Conservation (phyloP, 2,797 vertebrate species). For the Natrix natrix region DNA sequence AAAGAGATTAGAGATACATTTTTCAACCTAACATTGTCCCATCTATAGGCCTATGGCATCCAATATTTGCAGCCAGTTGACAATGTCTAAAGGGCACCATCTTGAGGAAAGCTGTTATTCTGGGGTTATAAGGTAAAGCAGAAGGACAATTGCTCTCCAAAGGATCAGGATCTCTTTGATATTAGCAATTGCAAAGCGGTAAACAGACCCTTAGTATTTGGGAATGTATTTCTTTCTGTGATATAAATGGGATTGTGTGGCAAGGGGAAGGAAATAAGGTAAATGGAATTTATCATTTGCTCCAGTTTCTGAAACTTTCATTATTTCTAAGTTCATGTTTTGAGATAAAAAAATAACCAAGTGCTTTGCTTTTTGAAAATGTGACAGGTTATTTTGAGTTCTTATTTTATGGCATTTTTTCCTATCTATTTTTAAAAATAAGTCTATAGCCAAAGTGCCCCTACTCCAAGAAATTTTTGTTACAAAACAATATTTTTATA, state of each 20-base stretch:
- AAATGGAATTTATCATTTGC: not conserved
- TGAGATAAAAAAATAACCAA: slow-evolving; percentile 43
- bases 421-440: not conserved
- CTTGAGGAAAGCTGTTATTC: not conserved
- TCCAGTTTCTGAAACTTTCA: not conserved
- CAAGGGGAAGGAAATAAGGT: not conserved
- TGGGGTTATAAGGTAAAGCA: not conserved
- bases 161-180: not conserved
- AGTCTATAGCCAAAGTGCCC: slow-evolving; percentile 37
- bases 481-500: slow-evolving; percentile 47
- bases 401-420: slow-evolving; percentile 33
- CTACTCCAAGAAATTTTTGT: slow-evolving; percentile 40
- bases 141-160: not conserved
- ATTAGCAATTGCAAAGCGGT: not conserved
- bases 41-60: not conserved
- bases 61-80: not conserved
- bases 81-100: not conserved
- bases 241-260: not conserved
- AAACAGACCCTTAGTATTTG: not conserved
- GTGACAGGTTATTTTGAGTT: slow-evolving; percentile 46
- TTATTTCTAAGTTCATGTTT: not conserved
- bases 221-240: slow-evolving; percentile 20
- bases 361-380: slow-evolving; percentile 52
- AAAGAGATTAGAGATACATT: not conserved
- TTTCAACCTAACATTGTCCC: not conserved